Conservation (phyloP, 2,797 vertebrate species). For the Salarias fasciatus region DNA sequence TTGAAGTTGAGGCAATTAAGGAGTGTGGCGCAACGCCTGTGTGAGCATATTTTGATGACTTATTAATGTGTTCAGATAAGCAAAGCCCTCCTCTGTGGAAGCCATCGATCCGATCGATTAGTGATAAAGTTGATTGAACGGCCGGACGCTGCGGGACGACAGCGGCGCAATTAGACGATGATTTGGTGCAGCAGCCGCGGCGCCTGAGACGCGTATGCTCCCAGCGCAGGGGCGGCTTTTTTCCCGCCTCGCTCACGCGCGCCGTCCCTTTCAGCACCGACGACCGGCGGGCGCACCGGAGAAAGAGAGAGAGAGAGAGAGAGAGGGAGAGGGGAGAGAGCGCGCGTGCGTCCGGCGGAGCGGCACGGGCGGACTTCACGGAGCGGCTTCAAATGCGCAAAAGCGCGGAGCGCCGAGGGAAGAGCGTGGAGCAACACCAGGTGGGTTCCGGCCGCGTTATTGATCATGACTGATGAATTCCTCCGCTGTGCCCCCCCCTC, state of each 20-base stretch:
- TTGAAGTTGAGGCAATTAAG: constrained; percentile 65
- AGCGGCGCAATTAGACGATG: constrained; percentile 56
- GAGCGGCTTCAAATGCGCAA: constrained; percentile 34
- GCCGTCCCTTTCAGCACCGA: constrained; percentile 81
- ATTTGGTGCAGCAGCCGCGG: constrained; percentile 44
- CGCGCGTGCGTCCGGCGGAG: constrained; percentile 24
- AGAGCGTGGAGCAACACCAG: constrained; percentile 50
- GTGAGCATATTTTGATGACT: constrained; percentile 63
- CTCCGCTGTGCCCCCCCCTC: constrained; percentile 35
- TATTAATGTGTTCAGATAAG: constrained; percentile 59
- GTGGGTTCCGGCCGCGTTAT: constrained; percentile 64
- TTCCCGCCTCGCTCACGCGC: constrained; percentile 41
- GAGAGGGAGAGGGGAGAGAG: not conserved
- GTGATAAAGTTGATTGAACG: constrained; percentile 68
- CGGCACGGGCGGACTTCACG: constrained; percentile 31
- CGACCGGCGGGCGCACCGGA: constrained; percentile 58
- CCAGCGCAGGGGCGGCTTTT: not conserved
- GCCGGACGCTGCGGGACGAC: constrained; percentile 24
- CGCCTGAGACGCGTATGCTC: constrained; percentile 19
- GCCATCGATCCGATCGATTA: constrained; percentile 58
- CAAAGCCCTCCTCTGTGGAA: constrained; percentile 27
- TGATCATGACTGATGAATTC: constrained; percentile 69
- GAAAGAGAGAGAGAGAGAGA: not conserved
- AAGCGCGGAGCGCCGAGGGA: constrained; percentile 37
- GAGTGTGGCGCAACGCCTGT: constrained; percentile 43